phyloP scores from a whole-genome alignment of 2,888 invertebrate genomes.

The Gymnosoma rotundatum region DNA sequence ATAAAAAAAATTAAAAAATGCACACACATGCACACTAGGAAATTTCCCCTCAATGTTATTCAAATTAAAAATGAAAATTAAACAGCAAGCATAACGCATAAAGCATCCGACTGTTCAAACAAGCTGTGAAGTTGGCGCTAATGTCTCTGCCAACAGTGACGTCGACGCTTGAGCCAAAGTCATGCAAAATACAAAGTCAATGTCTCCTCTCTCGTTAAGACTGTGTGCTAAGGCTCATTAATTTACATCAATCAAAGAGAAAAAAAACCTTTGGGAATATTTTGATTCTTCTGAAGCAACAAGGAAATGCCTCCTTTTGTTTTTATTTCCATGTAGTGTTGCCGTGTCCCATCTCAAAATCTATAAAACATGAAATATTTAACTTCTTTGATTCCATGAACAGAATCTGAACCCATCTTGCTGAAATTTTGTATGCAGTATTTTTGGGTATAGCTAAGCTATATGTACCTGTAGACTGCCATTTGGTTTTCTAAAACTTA shows the following conservation, averaged over 20 bases:
- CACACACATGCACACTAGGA: conserved; percentile 13
- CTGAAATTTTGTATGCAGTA: too few relatives aligned
- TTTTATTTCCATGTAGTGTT: background rate
- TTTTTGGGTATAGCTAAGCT: too few relatives aligned
- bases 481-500: too few relatives aligned
- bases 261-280: background rate
- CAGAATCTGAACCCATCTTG: too few relatives aligned
- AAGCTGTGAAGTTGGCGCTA: background rate
- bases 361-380: too few relatives aligned
- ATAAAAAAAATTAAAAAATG: too few relatives aligned
- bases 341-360: background rate
- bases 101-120: background rate
- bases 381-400: too few relatives aligned
- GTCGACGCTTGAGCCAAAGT: background rate
- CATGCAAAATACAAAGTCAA: conserved; percentile 50
- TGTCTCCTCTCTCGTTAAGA: conserved; percentile 40
- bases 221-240: conserved; percentile 35
- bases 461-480: too few relatives aligned
- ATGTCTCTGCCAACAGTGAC: background rate
- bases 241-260: conserved; percentile 38
- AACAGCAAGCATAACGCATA: conserved; percentile 11
- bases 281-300: background rate
- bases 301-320: conserved; percentile 32
- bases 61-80: conserved; percentile 59
- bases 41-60: conserved; percentile 58